Base-by-base conservation (phyloP, 2,888 invertebrate species). In the Xylocampa areola region DNA sequence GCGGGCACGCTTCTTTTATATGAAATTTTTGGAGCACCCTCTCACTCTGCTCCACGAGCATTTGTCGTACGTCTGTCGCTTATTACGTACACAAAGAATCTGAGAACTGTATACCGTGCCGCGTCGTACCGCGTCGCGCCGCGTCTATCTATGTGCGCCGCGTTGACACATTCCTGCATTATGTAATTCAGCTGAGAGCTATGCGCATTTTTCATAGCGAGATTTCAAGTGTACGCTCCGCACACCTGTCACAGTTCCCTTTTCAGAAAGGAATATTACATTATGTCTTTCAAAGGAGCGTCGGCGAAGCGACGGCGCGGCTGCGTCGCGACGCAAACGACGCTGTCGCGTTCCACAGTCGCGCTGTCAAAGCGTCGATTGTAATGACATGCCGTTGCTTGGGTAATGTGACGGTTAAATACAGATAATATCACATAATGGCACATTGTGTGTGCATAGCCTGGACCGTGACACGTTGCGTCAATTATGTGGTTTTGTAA, bases 81-180 rank as follows among this genome's bases (percentile, higher is more conserved):
- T 90, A 88, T 90, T 90, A 88, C 84, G 68, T 69, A 81, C 87
- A 90, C 91, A 90, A 91, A 90, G 89, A 87, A 89, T 89, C 84
- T 79, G 79, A 80, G 82, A 81, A 83, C 76, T 85, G 80, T 82
- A 80, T 19, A 27, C 37, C 80, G 79, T 55, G 69, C 63, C 48
- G 62, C 32, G 48, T 40, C 77, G 76, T 64, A 68, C 58, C 68
- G 73, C 60, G 48, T 17, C 61, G 76, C 68, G 44, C 47, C n/a
- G n/a, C n/a, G n/a, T n/a, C 59, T 73, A 41, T 58, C 59, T 73
- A 41, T 58, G 40, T 50, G 79, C 80, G 75, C 78, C 82, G 76
- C 84, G 84, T 84, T 87, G 90, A 88, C 91, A 90, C 86, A 86
- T 89, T 80, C 86, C 77, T 84, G 89, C 87, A 88, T 90, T 90